A percentile compares a stretch with the other conserved stretches of the same genome.
Evolutionary conservation across 1,140 invertebrate genomes (phyloP).

Genomic region (Drosophila azteca): DNA sequence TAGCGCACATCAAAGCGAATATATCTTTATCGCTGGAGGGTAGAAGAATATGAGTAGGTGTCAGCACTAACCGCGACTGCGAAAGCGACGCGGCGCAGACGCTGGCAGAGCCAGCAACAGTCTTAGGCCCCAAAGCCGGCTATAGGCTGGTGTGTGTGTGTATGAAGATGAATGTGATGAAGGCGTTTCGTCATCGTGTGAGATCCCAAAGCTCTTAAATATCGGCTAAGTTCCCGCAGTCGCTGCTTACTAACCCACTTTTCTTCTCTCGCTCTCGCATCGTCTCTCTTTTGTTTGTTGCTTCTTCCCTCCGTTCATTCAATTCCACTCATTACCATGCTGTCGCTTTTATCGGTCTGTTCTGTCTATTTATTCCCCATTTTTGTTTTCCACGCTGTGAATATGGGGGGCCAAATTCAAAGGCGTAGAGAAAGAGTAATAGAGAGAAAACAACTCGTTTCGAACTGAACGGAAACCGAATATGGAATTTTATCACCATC

Average conservation of each 20-base stretch:
- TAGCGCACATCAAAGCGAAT: too few relatives aligned
- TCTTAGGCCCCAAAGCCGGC: slow-evolving; percentile 15
- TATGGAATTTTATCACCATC: too few relatives aligned
- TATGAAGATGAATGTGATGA: slow-evolving; percentile 1
- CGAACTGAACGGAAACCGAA: too few relatives aligned
- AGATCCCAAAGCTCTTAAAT: slow-evolving; percentile 41
- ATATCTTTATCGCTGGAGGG: slow-evolving; percentile 6
- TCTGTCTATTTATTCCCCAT: slow-evolving; percentile 7
- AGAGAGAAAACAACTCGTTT: not conserved
- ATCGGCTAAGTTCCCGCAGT: slow-evolving; percentile 50
- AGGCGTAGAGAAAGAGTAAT: slow-evolving; percentile 18
- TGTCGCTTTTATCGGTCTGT: slow-evolving; percentile 30
- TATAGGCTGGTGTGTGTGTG: slow-evolving; percentile 12
- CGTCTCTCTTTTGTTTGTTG: slow-evolving; percentile 44
- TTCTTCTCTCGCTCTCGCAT: not conserved
- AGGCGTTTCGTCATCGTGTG: slow-evolving; percentile 66
- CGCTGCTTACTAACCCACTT: slow-evolving; percentile 34
- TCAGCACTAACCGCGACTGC: slow-evolving; percentile 12
- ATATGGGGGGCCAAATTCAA: slow-evolving; percentile 21
- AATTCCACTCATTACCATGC: slow-evolving; percentile 29
- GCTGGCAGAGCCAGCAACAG: slow-evolving; percentile 41
- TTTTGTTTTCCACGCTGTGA: not conserved
- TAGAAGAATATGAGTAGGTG: slow-evolving; percentile 40
- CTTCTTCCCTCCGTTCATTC: slow-evolving; percentile 1
- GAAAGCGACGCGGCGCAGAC: slow-evolving; percentile 15